Conservation (phyloP, 2,113 vertebrate genomes). For the Suricata suricatta region DNA sequence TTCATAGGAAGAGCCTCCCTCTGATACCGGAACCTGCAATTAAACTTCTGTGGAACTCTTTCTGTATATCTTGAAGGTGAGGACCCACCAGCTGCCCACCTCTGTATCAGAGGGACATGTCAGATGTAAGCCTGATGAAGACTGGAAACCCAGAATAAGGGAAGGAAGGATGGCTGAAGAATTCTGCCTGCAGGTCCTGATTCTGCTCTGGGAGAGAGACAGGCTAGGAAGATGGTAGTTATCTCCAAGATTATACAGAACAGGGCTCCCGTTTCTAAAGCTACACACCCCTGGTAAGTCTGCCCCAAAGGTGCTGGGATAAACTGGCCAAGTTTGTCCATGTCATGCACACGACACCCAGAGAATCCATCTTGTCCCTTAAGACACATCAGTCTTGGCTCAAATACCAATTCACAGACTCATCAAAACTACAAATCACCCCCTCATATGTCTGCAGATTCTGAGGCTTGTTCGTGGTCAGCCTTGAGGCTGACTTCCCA, state of each 20-base stretch:
- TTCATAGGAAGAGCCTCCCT: not conserved
- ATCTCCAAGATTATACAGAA: not conserved
- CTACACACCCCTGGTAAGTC: not conserved
- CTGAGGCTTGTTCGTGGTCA: not conserved
- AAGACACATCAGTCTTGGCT: not conserved
- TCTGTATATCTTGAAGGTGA: not conserved
- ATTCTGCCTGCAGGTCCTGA: not conserved
- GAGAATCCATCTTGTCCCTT: not conserved
- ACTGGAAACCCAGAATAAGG: not conserved
- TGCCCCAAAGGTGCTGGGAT: not conserved
- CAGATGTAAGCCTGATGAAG: not conserved
- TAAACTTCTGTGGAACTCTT: not conserved
- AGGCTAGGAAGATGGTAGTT: not conserved
- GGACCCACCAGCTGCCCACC: not conserved
- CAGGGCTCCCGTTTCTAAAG: not conserved
- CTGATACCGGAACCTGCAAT: too few relatives aligned
- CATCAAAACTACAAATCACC: not conserved
- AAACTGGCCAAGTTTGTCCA: not conserved
- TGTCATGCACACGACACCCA: rapidly evolving
- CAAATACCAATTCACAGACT: not conserved
- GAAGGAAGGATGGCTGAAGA: not conserved
- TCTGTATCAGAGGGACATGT: not conserved
- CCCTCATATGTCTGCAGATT: not conserved
- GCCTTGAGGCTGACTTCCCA: too few relatives aligned
- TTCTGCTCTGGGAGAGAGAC: not conserved